These are phyloP conservation scores for Stichopus chloronotus DNA, from an alignment of 35 echinoderm and acorn worm genomes.

Conservation along the genomic window DNA sequence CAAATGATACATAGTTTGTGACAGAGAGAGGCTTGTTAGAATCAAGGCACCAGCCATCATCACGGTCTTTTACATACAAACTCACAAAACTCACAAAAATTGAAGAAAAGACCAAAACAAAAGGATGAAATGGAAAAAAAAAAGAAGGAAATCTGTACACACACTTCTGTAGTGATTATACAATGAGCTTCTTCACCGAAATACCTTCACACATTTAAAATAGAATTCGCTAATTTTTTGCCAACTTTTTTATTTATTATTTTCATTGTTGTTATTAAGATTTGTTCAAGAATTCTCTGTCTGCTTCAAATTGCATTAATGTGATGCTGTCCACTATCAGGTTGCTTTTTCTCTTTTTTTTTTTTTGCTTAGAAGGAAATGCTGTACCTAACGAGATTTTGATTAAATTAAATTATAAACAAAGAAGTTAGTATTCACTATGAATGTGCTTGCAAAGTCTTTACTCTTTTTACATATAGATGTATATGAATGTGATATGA, in stretches of 20 bases:
- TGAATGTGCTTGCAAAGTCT: background rate
- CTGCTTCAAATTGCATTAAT: background rate
- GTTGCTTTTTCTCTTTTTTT: background rate
- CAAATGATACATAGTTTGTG: background rate
- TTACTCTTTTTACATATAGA: constrained; percentile 1
- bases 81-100: constrained; percentile 19
- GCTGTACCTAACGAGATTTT: background rate
- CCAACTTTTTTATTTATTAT: background rate
- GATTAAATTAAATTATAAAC: background rate
- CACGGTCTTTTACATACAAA: constrained; percentile 31
- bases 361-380: background rate
- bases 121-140: background rate
- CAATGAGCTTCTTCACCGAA: background rate
- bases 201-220: background rate
- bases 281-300: background rate
- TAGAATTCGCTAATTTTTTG: background rate
- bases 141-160: background rate
- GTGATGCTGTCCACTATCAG: background rate
- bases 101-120: background rate
- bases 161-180: background rate
- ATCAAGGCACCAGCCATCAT: constrained; percentile 45
- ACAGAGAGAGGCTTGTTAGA: constrained; percentile 19
- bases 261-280: background rate
- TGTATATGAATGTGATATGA: background rate
- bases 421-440: background rate